Conservation (phyloP, 92 coral and sea anemone species). For the Phenganax stokvisi region DNA sequence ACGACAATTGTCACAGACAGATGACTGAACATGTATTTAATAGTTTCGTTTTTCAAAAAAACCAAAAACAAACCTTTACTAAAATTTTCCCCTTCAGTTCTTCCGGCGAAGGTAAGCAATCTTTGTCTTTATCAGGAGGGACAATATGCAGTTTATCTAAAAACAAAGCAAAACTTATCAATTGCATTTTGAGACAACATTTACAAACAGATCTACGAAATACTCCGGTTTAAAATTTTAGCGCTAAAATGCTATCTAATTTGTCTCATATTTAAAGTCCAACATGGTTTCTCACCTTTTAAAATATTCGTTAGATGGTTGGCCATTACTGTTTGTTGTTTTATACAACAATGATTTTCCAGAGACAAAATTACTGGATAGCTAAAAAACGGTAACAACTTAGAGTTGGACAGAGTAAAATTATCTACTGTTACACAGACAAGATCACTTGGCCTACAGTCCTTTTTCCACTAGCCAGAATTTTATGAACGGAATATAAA, state of each 20-base stretch:
- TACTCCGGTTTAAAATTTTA: no score
- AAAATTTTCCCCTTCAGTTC: slow-evolving; percentile 72
- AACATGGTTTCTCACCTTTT: slow-evolving; percentile 53
- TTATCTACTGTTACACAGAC: not conserved
- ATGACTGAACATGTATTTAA: not conserved
- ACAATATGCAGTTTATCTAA: slow-evolving; percentile 67
- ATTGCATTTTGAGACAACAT: not conserved
- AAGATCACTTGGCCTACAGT: no score
- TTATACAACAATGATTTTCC: slow-evolving; percentile 91
- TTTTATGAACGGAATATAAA: no score
- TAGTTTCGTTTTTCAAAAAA: not conserved
- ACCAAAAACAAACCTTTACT: slow-evolving; percentile 58
- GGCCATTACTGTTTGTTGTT: slow-evolving; percentile 92
- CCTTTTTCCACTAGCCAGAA: no score
- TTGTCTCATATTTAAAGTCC: not conserved
- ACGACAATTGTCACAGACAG: not conserved
- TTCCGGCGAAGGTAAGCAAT: slow-evolving; percentile 77
- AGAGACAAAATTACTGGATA: slow-evolving; percentile 80
- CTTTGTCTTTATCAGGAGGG: slow-evolving; percentile 80
- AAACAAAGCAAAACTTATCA: not conserved
- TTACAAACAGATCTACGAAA: not conserved
- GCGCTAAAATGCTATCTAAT: no score
- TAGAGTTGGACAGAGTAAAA: not conserved
- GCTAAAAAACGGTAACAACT: not conserved
- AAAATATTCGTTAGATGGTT: slow-evolving; percentile 71